Base-by-base conservation (phyloP, 2,888 invertebrate genomes). In the Platynereis dumerilii region DNA sequence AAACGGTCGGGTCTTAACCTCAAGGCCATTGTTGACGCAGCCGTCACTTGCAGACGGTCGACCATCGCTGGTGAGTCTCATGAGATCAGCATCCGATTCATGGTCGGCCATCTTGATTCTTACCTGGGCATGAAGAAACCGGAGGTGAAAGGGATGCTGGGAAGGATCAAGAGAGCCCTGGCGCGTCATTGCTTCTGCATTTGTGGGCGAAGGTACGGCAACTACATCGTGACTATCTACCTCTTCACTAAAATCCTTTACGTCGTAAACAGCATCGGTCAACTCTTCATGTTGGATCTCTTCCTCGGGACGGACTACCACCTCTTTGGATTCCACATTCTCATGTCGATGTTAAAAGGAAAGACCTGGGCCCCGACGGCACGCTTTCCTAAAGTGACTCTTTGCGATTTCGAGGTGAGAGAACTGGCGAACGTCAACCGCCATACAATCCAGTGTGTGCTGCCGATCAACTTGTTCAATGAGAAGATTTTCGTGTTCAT, bases 1-100 rank as follows among this genome's bases (percentile, higher is more conserved):
- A 83, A 84, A 65, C 83, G 84, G 69, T 84, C 84, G 17, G 86
- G 85, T 64, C 85, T 86, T 64, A 85, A 86, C 74, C 81, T 85
- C 7, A 79, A 80, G 62, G 64, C 77, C 34, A 79, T 80, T 58
- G 78, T 80, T 28, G 73, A 75, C 28, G 71, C 78, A 26, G 77
- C 77, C 59, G 74, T 75, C 60, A 77, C 78, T 61, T 79, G 79
- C 0, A 76, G 78, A 75, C 84, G 85, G 71, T 7, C 52, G 3
- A 15, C 12, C 17, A 48, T 62, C 24, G 45, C 60, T 28, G 64
- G 68, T 5, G 71, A 67, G 28, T 65, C 44, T 48, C 55, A 70
- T 26, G 69, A 68, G 20, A 67, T 63, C 42, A 70, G 71, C 12
- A 63, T 73, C 24, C 27, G 56, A 12, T 70, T 58, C 59, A 71